Conservation (phyloP, 2,888 invertebrate species). For the Piscicola geometra region DNA sequence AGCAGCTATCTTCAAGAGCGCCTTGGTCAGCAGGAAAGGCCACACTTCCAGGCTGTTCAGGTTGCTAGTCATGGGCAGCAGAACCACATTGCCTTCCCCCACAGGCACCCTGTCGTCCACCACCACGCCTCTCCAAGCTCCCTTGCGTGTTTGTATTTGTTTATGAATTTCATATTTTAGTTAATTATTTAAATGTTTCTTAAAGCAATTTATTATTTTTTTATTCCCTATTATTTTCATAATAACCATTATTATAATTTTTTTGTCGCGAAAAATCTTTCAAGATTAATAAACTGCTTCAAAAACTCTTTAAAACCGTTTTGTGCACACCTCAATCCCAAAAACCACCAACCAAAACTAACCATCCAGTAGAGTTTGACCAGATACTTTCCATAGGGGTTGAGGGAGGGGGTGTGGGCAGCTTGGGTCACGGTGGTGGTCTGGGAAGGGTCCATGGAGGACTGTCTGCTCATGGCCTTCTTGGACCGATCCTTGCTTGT, state of each 20-base stretch:
- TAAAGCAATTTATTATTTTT: no score
- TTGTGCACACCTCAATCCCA: no score
- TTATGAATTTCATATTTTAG: no score
- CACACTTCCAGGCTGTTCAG: conserved; percentile 53
- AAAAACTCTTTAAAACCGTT: no score
- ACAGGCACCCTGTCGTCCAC: conserved; percentile 56
- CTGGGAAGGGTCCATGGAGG: not conserved
- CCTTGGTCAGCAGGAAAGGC: conserved; percentile 57
- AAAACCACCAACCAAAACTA: conserved; percentile 40
- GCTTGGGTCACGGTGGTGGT: conserved; percentile 52
- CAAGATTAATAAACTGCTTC: no score
- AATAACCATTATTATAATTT: no score
- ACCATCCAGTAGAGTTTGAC: conserved; percentile 57
- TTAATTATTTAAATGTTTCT: no score
- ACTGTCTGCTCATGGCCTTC: not conserved
- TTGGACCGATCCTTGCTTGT: not conserved
- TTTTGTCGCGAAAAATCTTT: no score
- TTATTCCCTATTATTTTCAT: no score
- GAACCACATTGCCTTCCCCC: conserved; percentile 51
- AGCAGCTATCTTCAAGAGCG: conserved; percentile 55
- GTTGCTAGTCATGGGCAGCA: conserved; percentile 51
- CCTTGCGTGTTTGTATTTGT: no score
- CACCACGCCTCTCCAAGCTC: conserved; percentile 55
- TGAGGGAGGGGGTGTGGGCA: conserved; percentile 53
- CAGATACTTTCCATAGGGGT: conserved; percentile 56